Conservation (phyloP, 2,888 invertebrate genomes). For the Mystacides longicornis region DNA sequence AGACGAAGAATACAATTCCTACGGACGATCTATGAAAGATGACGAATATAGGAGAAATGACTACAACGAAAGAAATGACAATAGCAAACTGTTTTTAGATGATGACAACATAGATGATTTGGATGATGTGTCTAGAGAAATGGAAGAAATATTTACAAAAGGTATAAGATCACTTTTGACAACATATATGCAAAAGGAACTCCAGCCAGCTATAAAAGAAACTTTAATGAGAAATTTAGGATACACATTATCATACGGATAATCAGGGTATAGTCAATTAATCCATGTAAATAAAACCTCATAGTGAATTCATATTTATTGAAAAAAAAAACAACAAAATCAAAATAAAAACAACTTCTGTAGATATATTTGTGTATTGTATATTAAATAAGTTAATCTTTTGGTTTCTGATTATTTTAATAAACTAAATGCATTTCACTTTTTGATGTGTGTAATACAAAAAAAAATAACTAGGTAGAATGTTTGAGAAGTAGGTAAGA, state of each 20-base stretch:
- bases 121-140: constrained; percentile 66
- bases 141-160: constrained; percentile 78
- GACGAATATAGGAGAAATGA: constrained; percentile 20
- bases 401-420: no score
- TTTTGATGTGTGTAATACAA: no score
- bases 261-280: no score
- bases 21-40: constrained; percentile 9
- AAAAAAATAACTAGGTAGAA: no score
- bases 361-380: no score
- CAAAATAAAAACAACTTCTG: no score
- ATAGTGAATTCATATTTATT: no score
- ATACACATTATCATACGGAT: constrained; percentile 79
- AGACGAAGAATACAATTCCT: constrained; percentile 24
- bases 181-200: constrained; percentile 74
- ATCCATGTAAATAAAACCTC: constrained; percentile 13
- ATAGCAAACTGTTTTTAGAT: constrained; percentile 44
- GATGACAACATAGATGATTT: constrained; percentile 52
- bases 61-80: constrained; percentile 30
- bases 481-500: no score
- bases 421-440: no score
- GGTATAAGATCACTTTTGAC: constrained; percentile 75
- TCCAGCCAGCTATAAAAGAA: constrained; percentile 79
- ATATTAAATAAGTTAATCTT: no score
- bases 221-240: constrained; percentile 83
- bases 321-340: no score